phyloP scores from a whole-genome alignment of 2,797 vertebrate species.

The Xenops minutus region DNA sequence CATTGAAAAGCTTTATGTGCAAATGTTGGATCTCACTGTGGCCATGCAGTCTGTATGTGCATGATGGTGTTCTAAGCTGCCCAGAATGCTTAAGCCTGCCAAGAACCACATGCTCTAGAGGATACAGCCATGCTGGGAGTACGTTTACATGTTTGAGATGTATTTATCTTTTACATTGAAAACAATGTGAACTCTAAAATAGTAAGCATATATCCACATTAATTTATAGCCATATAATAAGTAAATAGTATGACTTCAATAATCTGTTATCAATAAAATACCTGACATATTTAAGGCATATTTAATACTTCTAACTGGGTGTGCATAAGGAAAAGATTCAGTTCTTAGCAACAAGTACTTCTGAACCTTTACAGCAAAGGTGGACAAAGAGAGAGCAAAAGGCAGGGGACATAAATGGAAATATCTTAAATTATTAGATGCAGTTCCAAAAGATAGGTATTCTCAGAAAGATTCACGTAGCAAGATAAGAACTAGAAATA shows the following conservation, averaged over 20 bases:
- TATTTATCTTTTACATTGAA: background rate
- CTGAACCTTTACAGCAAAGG: background rate
- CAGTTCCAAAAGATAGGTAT: background rate
- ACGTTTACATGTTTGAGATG: background rate
- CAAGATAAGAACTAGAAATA: conserved; percentile 1
- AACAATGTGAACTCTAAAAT: background rate
- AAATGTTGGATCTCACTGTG: background rate
- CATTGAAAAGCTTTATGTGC: background rate
- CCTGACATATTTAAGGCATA: background rate
- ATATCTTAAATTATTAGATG: background rate
- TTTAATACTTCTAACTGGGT: background rate
- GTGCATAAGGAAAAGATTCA: background rate
- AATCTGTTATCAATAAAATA: background rate
- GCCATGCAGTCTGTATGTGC: background rate
- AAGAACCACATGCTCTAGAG: background rate
- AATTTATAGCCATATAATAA: background rate
- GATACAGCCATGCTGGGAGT: background rate
- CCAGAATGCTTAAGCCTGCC: background rate
- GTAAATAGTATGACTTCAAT: background rate
- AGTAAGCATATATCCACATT: background rate
- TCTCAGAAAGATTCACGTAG: background rate
- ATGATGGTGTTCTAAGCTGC: background rate
- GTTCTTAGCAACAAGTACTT: background rate
- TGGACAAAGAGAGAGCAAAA: background rate
- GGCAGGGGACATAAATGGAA: background rate